These are phyloP conservation scores for Diploptera punctata DNA, from an alignment of 2,888 invertebrate species.

Conservation along the genomic window DNA sequence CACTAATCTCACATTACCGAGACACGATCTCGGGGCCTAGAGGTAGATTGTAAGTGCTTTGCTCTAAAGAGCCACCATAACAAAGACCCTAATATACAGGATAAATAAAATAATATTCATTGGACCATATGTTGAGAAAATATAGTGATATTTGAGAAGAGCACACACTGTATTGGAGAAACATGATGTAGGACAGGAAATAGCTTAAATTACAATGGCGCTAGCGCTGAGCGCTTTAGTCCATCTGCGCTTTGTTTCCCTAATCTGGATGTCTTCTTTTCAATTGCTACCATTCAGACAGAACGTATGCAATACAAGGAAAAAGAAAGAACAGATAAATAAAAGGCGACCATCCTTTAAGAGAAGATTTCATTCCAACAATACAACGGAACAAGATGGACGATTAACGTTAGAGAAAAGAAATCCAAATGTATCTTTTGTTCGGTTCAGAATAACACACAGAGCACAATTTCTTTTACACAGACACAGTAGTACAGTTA, in stretches of 20 bases:
- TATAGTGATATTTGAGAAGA: no score
- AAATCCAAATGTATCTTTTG: slow-evolving; percentile 38
- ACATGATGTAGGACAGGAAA: not conserved
- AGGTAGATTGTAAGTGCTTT: no score
- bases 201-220: not conserved
- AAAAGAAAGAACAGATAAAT: not conserved
- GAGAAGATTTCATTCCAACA: slow-evolving; percentile 23
- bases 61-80: no score
- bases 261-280: slow-evolving; percentile 33
- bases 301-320: not conserved
- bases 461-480: no score
- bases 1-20: no score
- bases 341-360: not conserved
- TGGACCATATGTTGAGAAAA: no score
- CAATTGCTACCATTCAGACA: slow-evolving; percentile 27
- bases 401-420: slow-evolving; percentile 34
- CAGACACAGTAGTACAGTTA: no score
- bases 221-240: not conserved
- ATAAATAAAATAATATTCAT: no score
- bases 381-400: slow-evolving; percentile 36
- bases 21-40: no score
- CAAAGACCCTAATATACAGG: no score
- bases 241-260: slow-evolving; percentile 31
- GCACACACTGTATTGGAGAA: no score
- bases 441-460: no score